Evolutionary conservation across 1,140 invertebrate species (phyloP).

Genomic region (Rhopalosiphum padi): DNA sequence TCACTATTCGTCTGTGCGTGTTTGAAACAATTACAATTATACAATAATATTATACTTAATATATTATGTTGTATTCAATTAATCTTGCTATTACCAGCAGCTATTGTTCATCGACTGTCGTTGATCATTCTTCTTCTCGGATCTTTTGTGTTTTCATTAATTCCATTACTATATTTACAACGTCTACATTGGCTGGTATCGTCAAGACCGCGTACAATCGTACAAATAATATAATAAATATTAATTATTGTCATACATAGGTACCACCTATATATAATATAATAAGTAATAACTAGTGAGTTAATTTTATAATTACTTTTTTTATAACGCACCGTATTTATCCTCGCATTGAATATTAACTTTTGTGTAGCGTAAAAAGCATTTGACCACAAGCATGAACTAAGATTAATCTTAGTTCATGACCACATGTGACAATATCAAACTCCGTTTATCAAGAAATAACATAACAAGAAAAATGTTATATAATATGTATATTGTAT

Average conservation of each 20-base stretch:
- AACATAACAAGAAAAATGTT: not conserved
- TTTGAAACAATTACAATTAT: not conserved
- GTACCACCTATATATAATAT: no score
- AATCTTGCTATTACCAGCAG: not conserved
- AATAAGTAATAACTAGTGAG: no score
- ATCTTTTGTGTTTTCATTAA: not conserved
- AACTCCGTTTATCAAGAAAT: not conserved
- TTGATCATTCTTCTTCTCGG: not conserved
- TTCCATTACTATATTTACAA: not conserved
- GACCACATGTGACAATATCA: not conserved
- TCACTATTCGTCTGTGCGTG: not conserved
- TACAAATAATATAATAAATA: not conserved
- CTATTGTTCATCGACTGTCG: not conserved
- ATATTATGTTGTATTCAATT: slow-evolving; percentile 16
- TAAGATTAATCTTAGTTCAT: not conserved
- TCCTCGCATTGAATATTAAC: not conserved
- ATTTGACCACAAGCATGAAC: not conserved
- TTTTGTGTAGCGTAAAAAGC: not conserved
- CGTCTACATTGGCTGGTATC: not conserved
- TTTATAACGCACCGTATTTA: not conserved
- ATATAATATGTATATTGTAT: not conserved
- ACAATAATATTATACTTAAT: not conserved
- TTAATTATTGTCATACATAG: not conserved
- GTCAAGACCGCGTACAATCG: not conserved
- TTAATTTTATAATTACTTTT: not conserved